These are phyloP conservation scores for Apotomis capreana DNA, from an alignment of 2,888 invertebrate species.

Conservation along the genomic window DNA sequence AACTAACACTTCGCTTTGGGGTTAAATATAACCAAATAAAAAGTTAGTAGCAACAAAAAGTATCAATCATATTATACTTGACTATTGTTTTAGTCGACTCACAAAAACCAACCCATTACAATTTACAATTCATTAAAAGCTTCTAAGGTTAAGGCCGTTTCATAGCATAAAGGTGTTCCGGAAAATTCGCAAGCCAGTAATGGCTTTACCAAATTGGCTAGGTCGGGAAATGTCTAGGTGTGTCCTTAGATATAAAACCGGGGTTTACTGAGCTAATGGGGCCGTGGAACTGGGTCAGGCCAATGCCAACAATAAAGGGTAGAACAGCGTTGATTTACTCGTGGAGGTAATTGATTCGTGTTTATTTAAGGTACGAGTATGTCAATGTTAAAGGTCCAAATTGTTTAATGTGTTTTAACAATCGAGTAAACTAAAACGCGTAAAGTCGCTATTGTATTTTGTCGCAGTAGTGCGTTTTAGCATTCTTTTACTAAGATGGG, in stretches of 20 bases:
- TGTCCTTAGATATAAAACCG: constrained; percentile 54
- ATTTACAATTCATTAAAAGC: constrained; percentile 2
- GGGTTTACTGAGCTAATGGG: constrained; percentile 63
- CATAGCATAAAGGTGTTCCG: neutral
- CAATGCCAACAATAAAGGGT: constrained; percentile 58
- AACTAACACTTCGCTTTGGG: too few relatives aligned
- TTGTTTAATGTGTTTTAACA: too few relatives aligned
- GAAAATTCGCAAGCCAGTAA: constrained; percentile 33
- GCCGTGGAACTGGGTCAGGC: constrained; percentile 68
- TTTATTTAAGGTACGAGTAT: constrained; percentile 1
- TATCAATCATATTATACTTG: too few relatives aligned
- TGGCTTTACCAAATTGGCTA: constrained; percentile 48
- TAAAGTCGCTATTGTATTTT: too few relatives aligned
- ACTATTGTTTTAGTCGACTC: neutral
- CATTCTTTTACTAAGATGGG: too few relatives aligned
- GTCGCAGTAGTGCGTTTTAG: too few relatives aligned
- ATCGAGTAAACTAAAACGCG: too few relatives aligned
- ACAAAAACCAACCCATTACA: neutral
- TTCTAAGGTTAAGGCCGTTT: constrained; percentile 19
- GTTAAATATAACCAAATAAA: too few relatives aligned
- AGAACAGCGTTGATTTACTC: constrained; percentile 15
- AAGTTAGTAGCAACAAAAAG: too few relatives aligned
- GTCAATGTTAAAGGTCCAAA: too few relatives aligned
- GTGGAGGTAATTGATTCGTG: constrained; percentile 8
- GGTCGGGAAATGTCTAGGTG: constrained; percentile 63